Conservation (phyloP, 2,888 invertebrate genomes). For the Eutolmus rufibarbis region DNA sequence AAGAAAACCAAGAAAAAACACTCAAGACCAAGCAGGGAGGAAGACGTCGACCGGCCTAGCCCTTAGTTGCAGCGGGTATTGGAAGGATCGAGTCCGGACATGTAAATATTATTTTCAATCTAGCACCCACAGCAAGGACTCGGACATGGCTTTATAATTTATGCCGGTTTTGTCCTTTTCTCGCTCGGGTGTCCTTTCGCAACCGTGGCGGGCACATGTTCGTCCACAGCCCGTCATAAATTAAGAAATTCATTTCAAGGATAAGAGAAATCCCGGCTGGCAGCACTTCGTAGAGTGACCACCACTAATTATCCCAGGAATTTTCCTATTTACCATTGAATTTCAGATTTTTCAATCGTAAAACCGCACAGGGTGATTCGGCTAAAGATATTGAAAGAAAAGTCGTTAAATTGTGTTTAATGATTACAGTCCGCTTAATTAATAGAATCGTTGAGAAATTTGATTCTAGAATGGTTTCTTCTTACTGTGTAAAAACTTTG, state of each 20-base stretch:
- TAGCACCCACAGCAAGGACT: conserved; percentile 28
- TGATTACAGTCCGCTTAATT: background rate
- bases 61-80: background rate
- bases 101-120: conserved; percentile 34
- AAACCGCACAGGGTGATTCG: background rate
- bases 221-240: background rate
- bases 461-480: too few relatives aligned
- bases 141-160: background rate
- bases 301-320: background rate
- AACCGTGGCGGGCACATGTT: conserved; percentile 9
- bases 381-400: background rate
- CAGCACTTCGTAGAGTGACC: background rate
- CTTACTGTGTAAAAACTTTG: too few relatives aligned
- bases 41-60: background rate
- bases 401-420: background rate
- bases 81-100: background rate
- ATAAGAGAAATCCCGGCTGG: conserved; percentile 2
- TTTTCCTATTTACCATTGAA: background rate
- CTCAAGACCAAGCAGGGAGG: background rate
- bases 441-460: background rate
- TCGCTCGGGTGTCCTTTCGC: background rate
- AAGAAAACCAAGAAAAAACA: background rate
- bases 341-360: background rate
- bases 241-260: conserved; percentile 18
- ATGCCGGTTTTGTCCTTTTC: background rate